Evolutionary conservation across 1,140 invertebrate genomes (phyloP).

Genomic region (Neodiprion lecontei): DNA sequence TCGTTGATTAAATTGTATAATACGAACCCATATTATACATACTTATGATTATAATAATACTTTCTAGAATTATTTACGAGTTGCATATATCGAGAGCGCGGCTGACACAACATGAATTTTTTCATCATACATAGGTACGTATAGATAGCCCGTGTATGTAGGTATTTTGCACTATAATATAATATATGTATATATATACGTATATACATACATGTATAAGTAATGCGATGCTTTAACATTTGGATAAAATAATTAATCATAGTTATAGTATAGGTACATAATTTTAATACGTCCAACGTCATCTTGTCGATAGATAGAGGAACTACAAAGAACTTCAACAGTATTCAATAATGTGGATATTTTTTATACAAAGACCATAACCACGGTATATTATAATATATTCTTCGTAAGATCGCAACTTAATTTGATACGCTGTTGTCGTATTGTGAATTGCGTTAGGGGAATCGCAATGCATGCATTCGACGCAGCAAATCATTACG

Average conservation of each 20-base stretch:
- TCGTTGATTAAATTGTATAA: neutral
- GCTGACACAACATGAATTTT: neutral
- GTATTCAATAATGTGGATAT: slow-evolving; percentile 14
- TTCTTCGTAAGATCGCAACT: no score
- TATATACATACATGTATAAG: slow-evolving; percentile 9
- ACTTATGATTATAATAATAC: neutral
- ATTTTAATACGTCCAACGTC: slow-evolving; percentile 30
- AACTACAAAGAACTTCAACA: slow-evolving; percentile 40
- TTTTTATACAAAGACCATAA: no score
- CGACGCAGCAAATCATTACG: no score
- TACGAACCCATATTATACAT: neutral
- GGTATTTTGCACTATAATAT: slow-evolving; percentile 10
- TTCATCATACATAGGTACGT: slow-evolving; percentile 14
- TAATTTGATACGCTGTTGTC: no score
- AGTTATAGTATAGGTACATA: slow-evolving; percentile 20
- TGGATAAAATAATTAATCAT: slow-evolving; percentile 7
- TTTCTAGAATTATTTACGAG: neutral
- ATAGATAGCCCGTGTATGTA: slow-evolving; percentile 10
- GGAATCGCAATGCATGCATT: no score
- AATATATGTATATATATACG: slow-evolving; percentile 25
- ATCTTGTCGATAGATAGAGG: slow-evolving; percentile 38
- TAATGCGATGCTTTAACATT: slow-evolving; percentile 32
- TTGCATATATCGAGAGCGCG: slow-evolving; percentile 13
- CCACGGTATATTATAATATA: no score
- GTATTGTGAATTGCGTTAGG: no score